A percentile compares a stretch with the other conserved stretches of the same genome.
Conservation (phyloP, 2,888 invertebrate genomes). For the Calameuta filiformis region DNA sequence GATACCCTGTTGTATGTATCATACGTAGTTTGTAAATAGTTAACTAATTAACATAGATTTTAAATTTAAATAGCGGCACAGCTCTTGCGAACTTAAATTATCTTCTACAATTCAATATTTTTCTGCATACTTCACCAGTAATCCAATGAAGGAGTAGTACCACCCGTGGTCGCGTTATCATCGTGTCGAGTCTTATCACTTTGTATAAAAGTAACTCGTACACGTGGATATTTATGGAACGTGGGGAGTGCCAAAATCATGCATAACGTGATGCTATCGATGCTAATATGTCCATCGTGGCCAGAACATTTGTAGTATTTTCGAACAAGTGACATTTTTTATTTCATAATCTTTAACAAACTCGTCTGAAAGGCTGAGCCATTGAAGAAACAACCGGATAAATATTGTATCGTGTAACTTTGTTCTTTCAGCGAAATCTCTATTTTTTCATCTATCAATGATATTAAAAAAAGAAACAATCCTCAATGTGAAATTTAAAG, state of each 20-base stretch:
- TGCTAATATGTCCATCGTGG: not conserved
- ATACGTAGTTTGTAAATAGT: slow-evolving; percentile 31
- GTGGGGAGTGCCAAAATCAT: not conserved
- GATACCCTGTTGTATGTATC: slow-evolving; percentile 18
- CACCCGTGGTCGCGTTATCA: not conserved
- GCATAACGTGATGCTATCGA: not conserved
- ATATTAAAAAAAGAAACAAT: not conserved
- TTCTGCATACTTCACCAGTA: not conserved
- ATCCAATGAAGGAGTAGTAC: not conserved
- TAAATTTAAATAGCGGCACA: slow-evolving; percentile 10
- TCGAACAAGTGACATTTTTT: not conserved
- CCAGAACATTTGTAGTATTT: not conserved
- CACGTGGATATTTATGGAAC: not conserved
- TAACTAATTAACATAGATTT: slow-evolving; percentile 21
- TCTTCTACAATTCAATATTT: not conserved
- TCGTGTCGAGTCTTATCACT: not conserved
- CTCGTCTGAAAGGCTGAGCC: not conserved
- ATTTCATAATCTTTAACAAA: not conserved
- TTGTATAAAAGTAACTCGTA: not conserved
- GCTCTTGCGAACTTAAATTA: not conserved
- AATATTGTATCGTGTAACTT: not conserved
- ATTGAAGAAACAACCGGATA: not conserved
- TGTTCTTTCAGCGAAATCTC: not conserved
- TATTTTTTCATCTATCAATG: not conserved
- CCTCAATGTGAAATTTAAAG: not conserved